Evolutionary conservation across 2,797 vertebrate species (phyloP).

Genomic region (Myotis planiceps): DNA sequence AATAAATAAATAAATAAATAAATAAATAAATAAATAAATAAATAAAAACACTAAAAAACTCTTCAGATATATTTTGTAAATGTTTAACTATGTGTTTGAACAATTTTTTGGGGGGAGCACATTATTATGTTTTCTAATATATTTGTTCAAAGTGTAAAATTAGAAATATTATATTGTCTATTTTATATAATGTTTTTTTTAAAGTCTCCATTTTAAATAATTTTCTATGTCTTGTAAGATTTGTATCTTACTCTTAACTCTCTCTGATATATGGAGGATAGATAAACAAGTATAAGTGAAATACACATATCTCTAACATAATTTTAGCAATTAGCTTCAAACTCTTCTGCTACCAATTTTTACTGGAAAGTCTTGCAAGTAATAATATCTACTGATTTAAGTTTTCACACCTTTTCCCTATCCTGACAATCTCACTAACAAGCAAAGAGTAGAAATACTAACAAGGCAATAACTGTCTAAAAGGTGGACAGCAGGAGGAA

Average conservation of each 20-base stretch:
- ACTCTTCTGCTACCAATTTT: constrained; percentile 56
- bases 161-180: background rate
- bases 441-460: constrained; percentile 72
- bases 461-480: constrained; percentile 69
- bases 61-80: background rate
- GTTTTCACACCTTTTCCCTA: constrained; percentile 77
- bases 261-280: background rate
- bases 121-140: background rate
- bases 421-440: constrained; percentile 79
- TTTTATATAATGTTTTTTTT: background rate
- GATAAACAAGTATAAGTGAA: constrained; percentile 61
- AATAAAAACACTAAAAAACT: background rate
- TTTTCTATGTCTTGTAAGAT: background rate
- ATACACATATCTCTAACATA: background rate
- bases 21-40: too few relatives aligned
- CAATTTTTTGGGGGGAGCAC: background rate
- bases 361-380: constrained; percentile 55
- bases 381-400: constrained; percentile 73
- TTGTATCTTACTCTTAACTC: background rate
- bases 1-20: too few relatives aligned
- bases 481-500: constrained; percentile 60
- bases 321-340: constrained; percentile 73
- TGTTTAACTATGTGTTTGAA: constrained; percentile 15
- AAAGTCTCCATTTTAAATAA: background rate
- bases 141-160: background rate